phyloP scores from a whole-genome alignment of 2,113 vertebrate species.

The Riparia riparia region DNA sequence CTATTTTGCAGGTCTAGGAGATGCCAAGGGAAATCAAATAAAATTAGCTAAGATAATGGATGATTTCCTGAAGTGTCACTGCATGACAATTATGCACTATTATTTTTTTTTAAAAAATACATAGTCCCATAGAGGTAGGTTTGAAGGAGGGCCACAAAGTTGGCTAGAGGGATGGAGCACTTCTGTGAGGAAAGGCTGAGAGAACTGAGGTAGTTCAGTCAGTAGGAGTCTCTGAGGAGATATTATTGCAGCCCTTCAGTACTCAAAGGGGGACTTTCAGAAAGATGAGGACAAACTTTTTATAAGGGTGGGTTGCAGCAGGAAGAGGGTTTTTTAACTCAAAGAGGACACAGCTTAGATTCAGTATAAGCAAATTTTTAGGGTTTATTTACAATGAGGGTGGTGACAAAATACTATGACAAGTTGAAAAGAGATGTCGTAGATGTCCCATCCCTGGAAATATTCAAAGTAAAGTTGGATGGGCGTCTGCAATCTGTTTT shows the following conservation, averaged over 20 bases:
- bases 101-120: neutral
- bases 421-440: neutral
- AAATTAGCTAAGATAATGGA: neutral
- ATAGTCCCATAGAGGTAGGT: rapidly evolving
- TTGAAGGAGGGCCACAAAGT: neutral
- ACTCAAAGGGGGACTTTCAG: neutral
- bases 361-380: neutral
- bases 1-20: neutral
- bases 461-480: neutral
- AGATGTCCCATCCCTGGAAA: neutral
- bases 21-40: neutral
- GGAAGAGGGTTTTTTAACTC: neutral
- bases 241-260: neutral
- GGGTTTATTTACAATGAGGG: rapidly evolving
- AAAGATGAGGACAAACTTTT: neutral
- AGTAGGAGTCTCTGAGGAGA: neutral
- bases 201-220: neutral
- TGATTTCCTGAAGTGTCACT: neutral
- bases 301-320: neutral
- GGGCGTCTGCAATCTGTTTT: neutral
- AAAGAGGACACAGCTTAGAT: neutral
- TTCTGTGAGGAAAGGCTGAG: neutral
- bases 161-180: neutral
- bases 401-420: neutral
- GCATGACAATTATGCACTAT: neutral